phyloP scores from a whole-genome alignment of 2,888 invertebrate species.

The Operophtera brumata region DNA sequence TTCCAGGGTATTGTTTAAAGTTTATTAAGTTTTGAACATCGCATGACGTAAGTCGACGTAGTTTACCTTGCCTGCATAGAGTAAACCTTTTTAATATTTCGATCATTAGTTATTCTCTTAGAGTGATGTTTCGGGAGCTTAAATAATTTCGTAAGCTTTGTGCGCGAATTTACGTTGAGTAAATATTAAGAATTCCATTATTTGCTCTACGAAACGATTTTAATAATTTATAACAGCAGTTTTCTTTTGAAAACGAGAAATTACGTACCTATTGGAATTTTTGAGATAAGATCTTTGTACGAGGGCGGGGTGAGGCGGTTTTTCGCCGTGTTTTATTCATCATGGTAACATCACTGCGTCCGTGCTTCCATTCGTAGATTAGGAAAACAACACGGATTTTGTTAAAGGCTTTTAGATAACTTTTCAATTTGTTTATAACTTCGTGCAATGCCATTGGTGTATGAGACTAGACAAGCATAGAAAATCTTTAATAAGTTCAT shows the following conservation, averaged over 20 bases:
- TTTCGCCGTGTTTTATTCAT: conserved; percentile 15
- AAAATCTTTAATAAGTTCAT: too few relatives aligned
- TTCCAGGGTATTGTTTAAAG: conserved; percentile 74
- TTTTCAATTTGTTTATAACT: conserved; percentile 1
- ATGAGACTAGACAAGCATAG: too few relatives aligned
- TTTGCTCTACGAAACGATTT: conserved; percentile 31
- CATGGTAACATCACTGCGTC: conserved; percentile 7
- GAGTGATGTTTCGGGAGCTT: conserved; percentile 30
- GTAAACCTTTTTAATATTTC: conserved; percentile 42
- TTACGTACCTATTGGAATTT: conserved; percentile 23
- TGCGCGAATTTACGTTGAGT: conserved; percentile 28
- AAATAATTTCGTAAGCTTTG: conserved; percentile 34
- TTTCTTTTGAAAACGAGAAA: conserved; percentile 28
- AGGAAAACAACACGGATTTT: conserved; percentile 14
- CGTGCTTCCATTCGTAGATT: conserved; percentile 13
- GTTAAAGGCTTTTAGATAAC: neutral
- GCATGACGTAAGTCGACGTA: conserved; percentile 68
- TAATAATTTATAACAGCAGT: conserved; percentile 32
- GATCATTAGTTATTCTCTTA: conserved; percentile 38
- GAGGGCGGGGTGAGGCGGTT: conserved; percentile 4
- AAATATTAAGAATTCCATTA: conserved; percentile 35
- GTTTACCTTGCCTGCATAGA: conserved; percentile 47
- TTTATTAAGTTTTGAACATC: conserved; percentile 74
- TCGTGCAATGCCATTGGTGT: neutral
- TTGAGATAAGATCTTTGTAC: conserved; percentile 15